Evolutionary conservation across 2,797 vertebrate species (phyloP).

Genomic region (Lycodopsis pacificus): DNA sequence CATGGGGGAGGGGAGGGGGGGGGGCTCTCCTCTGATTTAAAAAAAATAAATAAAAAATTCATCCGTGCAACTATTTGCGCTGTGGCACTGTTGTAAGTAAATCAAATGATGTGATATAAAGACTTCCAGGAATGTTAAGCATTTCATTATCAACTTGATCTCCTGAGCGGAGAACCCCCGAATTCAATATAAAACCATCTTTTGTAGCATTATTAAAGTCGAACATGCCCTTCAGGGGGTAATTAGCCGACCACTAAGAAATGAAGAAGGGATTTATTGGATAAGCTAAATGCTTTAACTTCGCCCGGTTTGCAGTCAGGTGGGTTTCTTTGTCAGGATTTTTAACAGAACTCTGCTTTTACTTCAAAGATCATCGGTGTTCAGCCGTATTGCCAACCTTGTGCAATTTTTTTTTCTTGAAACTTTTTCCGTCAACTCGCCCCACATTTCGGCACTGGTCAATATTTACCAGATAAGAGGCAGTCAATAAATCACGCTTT

Average conservation of each 20-base stretch:
- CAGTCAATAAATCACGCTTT: constrained; percentile 73
- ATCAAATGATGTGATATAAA: constrained; percentile 17
- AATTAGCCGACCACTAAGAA: constrained; percentile 23
- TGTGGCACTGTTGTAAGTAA: constrained; percentile 17
- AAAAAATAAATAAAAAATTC: background rate
- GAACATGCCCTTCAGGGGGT: constrained; percentile 37
- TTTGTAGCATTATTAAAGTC: constrained; percentile 24
- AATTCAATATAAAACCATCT: constrained; percentile 44
- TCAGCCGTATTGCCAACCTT: background rate
- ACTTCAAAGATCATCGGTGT: background rate
- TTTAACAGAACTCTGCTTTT: background rate
- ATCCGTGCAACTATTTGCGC: constrained; percentile 12
- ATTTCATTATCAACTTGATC: constrained; percentile 39
- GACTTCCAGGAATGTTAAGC: constrained; percentile 30
- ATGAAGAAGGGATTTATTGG: constrained; percentile 9
- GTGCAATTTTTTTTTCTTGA: constrained; percentile 5
- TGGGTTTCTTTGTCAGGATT: background rate
- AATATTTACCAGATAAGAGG: constrained; percentile 75
- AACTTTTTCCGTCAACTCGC: constrained; percentile 32
- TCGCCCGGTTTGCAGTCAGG: constrained; percentile 6
- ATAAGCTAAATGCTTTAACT: constrained; percentile 34
- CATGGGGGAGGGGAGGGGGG: background rate
- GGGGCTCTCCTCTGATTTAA: background rate
- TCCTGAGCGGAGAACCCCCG: constrained; percentile 25
- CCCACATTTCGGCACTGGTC: constrained; percentile 53